Evolutionary conservation across 2,888 invertebrate genomes (phyloP).

Genomic region (Acronicta psi): DNA sequence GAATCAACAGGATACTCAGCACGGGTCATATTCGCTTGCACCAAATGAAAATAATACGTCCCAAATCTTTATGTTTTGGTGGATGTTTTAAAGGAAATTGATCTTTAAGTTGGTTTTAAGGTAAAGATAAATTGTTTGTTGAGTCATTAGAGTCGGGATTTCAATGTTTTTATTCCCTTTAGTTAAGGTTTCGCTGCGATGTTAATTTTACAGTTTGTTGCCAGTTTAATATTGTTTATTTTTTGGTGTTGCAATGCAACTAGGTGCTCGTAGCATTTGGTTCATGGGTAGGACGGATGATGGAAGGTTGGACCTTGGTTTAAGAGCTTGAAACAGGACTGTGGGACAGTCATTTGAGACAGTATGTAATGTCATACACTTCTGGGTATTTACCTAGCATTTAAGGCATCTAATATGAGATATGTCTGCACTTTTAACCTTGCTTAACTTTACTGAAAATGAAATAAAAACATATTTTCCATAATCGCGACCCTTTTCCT

Average conservation of each 20-base stretch:
- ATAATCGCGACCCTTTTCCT: too few species aligned
- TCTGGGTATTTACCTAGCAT: too few species aligned
- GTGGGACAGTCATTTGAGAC: too few species aligned
- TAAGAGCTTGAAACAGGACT: too few species aligned
- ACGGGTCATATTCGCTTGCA: slow-evolving; percentile 54
- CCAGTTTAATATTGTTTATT: slow-evolving; percentile 52
- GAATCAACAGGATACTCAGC: slow-evolving; percentile 70
- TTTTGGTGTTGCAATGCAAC: slow-evolving; percentile 52
- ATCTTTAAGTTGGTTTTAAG: slow-evolving; percentile 53
- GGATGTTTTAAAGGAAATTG: slow-evolving; percentile 43
- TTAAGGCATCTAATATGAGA: too few species aligned
- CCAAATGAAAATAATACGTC: not conserved
- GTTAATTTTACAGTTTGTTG: slow-evolving; percentile 61
- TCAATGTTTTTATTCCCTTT: slow-evolving; percentile 71
- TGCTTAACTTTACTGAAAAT: too few species aligned
- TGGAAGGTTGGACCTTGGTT: too few species aligned
- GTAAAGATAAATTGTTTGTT: slow-evolving; percentile 73
- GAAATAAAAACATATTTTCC: too few species aligned
- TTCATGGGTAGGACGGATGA: too few species aligned
- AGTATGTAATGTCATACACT: too few species aligned
- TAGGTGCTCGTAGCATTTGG: slow-evolving; percentile 16
- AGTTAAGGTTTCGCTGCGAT: slow-evolving; percentile 49
- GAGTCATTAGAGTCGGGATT: slow-evolving; percentile 73
- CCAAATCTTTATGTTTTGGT: slow-evolving; percentile 45
- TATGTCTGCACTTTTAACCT: too few species aligned